Evolutionary conservation across 1,140 invertebrate species (phyloP), one percentile per base, ranked within the genome.

Genomic region (Psix sp.): DNA sequence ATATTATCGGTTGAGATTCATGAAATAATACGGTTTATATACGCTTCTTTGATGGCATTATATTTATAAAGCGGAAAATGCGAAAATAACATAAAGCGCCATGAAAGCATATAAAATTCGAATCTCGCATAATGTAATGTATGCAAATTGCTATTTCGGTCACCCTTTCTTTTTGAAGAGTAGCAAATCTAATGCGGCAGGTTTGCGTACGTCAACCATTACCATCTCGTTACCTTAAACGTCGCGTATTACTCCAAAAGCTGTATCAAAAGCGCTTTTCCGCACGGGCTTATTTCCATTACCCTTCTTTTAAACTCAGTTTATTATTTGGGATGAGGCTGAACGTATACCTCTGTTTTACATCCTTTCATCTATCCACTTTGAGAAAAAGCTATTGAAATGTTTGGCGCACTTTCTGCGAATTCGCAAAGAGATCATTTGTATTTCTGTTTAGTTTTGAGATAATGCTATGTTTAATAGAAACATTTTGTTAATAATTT

Each of bases 61-160:
- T 6, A 36, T 43, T 14, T 16, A 24, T 20, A 21, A 36, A 36
- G 10, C 2, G 7, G 31, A 13, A 21, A 59, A 54, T 29, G 39
- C 15, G 40, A 66, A 66, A 66, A 66, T 54, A 73, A 6, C 35
- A 49, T 42, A 38, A 72, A 59, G 49, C 20, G 39, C 7, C 46
- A 35, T 52, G 21, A 60, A 54, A 60, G 68, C 52, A 49, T 72
- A 72, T 57, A 33, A 57, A 72, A 72, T 72, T 56, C 57, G 38
- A 72, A 72, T 72, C 67, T 57, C 57, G 24, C 54, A 66, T 65
- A 73, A 73, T 66, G 60, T 43, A 46, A 73, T 63, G 48, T 73
- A 73, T 73, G 70, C 38, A 73, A 73, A 73, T 73, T 60, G 70
- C 39, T 56, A 65, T 65, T 59, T 59, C 17, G 48, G 33, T 39